Conservation (phyloP, 1,140 invertebrate genomes). For the Limonius californicus region DNA sequence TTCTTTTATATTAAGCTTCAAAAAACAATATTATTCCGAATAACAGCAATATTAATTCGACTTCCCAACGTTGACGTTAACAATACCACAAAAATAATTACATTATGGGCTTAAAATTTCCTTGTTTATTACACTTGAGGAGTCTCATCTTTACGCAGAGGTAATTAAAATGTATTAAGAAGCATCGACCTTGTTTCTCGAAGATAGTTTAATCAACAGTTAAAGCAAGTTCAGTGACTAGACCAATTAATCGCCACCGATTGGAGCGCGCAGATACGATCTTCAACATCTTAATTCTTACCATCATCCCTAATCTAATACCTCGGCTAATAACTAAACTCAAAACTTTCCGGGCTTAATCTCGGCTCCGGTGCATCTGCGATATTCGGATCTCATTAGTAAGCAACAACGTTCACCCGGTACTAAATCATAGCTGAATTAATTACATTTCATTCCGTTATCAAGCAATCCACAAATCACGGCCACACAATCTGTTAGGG, state of each 20-base stretch:
- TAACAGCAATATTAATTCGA: too few species aligned
- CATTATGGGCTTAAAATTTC: too few species aligned
- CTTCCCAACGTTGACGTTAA: too few species aligned
- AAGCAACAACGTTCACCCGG: conserved; percentile 28
- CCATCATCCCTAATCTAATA: conserved; percentile 27
- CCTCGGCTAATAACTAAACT: conserved; percentile 21
- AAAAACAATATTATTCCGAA: too few species aligned
- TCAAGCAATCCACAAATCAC: conserved; percentile 43
- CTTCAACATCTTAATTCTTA: conserved; percentile 20
- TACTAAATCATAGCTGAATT: conserved; percentile 38
- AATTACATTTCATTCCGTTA: conserved; percentile 41
- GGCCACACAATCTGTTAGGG: conserved; percentile 32
- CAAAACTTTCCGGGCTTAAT: conserved; percentile 28
- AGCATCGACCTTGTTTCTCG: too few species aligned
- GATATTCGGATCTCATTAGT: conserved; percentile 33
- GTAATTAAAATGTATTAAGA: too few species aligned
- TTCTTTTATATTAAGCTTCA: too few species aligned
- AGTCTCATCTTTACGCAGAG: too few species aligned
- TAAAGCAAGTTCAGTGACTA: background rate
- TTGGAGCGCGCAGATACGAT: background rate
- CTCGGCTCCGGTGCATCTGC: conserved; percentile 22
- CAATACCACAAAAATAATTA: too few species aligned
- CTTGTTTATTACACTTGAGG: too few species aligned
- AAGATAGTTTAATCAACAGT: too few species aligned
- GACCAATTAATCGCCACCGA: background rate